phyloP scores from a whole-genome alignment of 2,888 invertebrate species.

The Acanthosepion esculentum region DNA sequence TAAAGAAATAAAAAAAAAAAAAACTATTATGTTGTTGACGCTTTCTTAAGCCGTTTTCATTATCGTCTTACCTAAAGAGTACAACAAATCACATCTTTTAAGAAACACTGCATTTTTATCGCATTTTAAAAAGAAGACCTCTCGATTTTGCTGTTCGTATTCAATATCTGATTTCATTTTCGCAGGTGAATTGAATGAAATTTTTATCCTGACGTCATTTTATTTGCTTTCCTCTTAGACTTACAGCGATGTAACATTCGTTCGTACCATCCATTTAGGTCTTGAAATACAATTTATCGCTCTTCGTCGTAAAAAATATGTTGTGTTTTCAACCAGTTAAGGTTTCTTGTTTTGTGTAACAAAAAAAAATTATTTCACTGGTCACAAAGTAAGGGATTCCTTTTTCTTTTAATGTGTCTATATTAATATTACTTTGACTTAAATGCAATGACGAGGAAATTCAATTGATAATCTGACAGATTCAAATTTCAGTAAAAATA shows the following conservation, averaged over 20 bases:
- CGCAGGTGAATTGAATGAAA: slow-evolving; percentile 15
- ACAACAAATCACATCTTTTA: not conserved
- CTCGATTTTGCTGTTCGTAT: not conserved
- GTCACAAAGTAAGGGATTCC: not conserved
- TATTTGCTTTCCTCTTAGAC: not conserved
- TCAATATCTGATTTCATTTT: not conserved
- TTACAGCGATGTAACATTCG: not conserved
- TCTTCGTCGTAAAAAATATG: not conserved
- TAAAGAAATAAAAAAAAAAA: not conserved
- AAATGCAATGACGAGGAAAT: not conserved
- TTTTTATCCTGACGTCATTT: not conserved
- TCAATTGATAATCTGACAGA: not conserved
- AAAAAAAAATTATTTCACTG: not conserved
- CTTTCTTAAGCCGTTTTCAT: not conserved
- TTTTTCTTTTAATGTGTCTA: not conserved
- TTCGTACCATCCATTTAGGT: not conserved
- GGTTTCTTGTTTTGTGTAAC: not conserved
- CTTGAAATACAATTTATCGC: not conserved
- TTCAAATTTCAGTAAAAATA: not conserved
- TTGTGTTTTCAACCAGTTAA: not conserved
- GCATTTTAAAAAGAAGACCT: not conserved
- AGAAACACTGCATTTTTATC: not conserved
- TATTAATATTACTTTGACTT: too few species aligned
- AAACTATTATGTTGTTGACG: not conserved
- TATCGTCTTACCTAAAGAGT: not conserved